These are phyloP conservation scores for Etheostoma perlongum DNA, from an alignment of 2,797 vertebrate species.

Conservation along the genomic window DNA sequence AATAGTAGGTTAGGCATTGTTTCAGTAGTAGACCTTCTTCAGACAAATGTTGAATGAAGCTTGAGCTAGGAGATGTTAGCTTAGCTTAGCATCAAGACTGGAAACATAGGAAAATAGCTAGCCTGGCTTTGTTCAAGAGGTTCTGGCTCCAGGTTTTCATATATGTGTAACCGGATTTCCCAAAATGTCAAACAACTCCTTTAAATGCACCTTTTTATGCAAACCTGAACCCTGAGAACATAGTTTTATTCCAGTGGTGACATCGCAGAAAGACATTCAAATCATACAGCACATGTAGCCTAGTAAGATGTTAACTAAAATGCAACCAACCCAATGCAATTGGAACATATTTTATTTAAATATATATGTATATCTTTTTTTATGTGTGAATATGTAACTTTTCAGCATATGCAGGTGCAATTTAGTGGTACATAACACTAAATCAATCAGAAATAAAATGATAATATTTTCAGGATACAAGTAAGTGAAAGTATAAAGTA, in stretches of 20 bases:
- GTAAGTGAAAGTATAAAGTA: background rate
- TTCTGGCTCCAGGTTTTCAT: background rate
- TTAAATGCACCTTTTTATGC: background rate
- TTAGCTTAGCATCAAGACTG: slow-evolving; percentile 8
- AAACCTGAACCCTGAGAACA: background rate
- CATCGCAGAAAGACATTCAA: background rate
- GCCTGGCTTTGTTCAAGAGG: background rate
- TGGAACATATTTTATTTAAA: background rate
- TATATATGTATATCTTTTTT: no score
- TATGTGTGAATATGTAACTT: background rate
- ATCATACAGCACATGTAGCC: background rate
- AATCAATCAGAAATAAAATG: background rate
- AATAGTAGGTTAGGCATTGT: no score
- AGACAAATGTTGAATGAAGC: no score
- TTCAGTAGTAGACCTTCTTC: no score
- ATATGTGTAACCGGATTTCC: background rate
- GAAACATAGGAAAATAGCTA: background rate
- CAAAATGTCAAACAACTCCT: slow-evolving; percentile 2
- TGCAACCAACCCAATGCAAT: background rate
- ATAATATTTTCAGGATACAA: background rate
- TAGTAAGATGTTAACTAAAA: background rate
- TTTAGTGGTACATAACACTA: background rate
- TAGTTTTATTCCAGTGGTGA: background rate
- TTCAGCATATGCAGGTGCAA: background rate
- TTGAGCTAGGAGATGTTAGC: background rate